Evolutionary conservation across 2,797 vertebrate genomes (phyloP), one percentile per base, ranked within the genome.

Genomic region (Aldrovandia affinis): DNA sequence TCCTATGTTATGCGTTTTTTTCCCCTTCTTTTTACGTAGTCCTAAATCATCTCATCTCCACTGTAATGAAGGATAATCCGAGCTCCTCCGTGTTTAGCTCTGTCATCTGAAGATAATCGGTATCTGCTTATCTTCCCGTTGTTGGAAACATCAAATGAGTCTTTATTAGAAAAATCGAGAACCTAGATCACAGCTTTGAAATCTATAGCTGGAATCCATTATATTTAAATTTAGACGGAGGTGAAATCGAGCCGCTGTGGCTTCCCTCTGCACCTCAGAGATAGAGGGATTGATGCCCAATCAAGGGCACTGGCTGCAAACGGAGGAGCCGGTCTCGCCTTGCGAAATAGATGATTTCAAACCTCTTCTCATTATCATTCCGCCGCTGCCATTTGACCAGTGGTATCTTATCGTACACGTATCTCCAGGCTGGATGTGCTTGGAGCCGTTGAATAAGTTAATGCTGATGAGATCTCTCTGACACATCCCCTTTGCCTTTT

Each of bases 241-340:
- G 88, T 89, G 84, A 88, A 93, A 90, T 92, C 86, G 12, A 88
- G 89, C 87, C 86, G 86, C 85, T 85, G 89, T 90, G 86, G 83
- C 89, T 86, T 91, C 89, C 89, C 88, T 92, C 92, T 94, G 92
- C 88, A 86, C 87, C 88, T 82, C 86, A 84, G 90, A 92, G 90
- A 93, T 92, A 92, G 89, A 86, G 81, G 89, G 86, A 93, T 90
- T 92, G 92, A 93, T 94, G 91, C 88, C 91, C 90, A 91, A 90
- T 93, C 91, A 92, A 89, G 91, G 85, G 88, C 84, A 85, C 88
- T 86, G 52, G 80, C 88, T 88, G 86, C 87, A 90, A 90, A 88
- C 86, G 88, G 90, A 89, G 89, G 87, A 89, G 90, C 90, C 50
- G 18, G 8, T 39, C n/a, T 47, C 73, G 83, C 63, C 36, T 73